Evolutionary conservation across 2,797 vertebrate species (phyloP).

Genomic region (Aeoliscus strigatus): DNA sequence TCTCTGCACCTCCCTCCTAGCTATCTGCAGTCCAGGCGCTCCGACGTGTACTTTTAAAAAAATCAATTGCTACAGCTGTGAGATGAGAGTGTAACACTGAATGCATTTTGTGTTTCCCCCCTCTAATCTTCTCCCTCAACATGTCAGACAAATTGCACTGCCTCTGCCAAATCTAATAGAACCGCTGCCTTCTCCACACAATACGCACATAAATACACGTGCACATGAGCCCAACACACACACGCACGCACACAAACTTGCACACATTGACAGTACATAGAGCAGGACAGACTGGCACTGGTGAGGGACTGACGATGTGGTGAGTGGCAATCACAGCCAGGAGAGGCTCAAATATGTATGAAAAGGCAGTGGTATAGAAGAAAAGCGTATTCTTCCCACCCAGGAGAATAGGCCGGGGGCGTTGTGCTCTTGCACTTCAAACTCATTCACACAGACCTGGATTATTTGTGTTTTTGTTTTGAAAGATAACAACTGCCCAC

Average conservation of each 20-base stretch:
- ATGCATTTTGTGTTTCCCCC: slow-evolving; percentile 66
- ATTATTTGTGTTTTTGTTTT: slow-evolving; percentile 56
- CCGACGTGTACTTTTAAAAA: slow-evolving; percentile 59
- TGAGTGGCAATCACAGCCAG: slow-evolving; percentile 60
- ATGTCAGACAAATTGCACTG: slow-evolving; percentile 74
- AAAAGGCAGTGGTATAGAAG: slow-evolving; percentile 44
- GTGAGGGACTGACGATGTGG: slow-evolving; percentile 51
- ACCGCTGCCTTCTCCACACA: slow-evolving; percentile 31
- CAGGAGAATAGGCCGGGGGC: slow-evolving; percentile 34
- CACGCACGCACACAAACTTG: slow-evolving; percentile 19
- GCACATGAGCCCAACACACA: background rate
- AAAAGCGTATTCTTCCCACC: slow-evolving; percentile 25
- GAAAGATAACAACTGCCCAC: slow-evolving; percentile 57
- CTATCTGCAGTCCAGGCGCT: slow-evolving; percentile 45
- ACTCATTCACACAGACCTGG: slow-evolving; percentile 53
- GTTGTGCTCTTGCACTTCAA: slow-evolving; percentile 51
- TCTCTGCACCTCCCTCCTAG: slow-evolving; percentile 62
- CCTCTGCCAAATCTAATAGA: slow-evolving; percentile 72
- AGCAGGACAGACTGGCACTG: slow-evolving; percentile 23
- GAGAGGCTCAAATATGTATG: slow-evolving; percentile 69
- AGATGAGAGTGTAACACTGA: slow-evolving; percentile 71
- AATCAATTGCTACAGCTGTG: slow-evolving; percentile 73
- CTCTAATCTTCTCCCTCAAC: slow-evolving; percentile 74
- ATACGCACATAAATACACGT: slow-evolving; percentile 10
- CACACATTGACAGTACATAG: slow-evolving; percentile 10